Conservation (phyloP, 2,797 vertebrate species). For the Pangasius larnaudii region DNA sequence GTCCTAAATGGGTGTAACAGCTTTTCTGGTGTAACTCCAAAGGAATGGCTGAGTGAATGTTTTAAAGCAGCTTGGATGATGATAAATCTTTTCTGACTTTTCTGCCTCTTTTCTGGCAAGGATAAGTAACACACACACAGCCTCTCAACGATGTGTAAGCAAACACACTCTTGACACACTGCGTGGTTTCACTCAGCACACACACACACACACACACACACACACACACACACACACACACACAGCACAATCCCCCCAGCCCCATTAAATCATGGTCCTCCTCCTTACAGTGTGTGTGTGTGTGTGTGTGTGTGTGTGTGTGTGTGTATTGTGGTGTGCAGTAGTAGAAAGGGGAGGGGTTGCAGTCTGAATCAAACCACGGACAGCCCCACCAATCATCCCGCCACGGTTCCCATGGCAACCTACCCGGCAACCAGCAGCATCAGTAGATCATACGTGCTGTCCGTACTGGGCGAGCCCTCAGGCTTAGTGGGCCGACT, state of each 20-base stretch:
- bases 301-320: constrained; percentile 50
- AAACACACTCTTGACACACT: constrained; percentile 26
- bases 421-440: constrained; percentile 91
- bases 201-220: background rate
- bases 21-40: constrained; percentile 5
- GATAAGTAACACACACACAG: background rate
- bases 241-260: constrained; percentile 31
- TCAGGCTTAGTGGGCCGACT: constrained; percentile 67
- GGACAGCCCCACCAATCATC: constrained; percentile 88
- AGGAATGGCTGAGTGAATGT: constrained; percentile 21
- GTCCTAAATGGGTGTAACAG: constrained; percentile 19
- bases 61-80: constrained; percentile 17
- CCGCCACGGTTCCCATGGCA: constrained; percentile 89
- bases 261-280: constrained; percentile 46
- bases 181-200: constrained; percentile 1
- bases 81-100: constrained; percentile 31
- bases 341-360: constrained; percentile 64
- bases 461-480: constrained; percentile 83
- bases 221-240: background rate
- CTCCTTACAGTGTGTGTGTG: constrained; percentile 47
- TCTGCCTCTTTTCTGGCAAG: constrained; percentile 21
- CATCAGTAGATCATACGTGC: constrained; percentile 89
- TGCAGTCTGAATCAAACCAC: constrained; percentile 77
- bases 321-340: constrained; percentile 58
- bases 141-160: constrained; percentile 1